Percentiles rank a stretch among this genome's conserved stretches.
Evolutionary conservation across 2,888 invertebrate genomes (phyloP).

Genomic region (Melieria picta): DNA sequence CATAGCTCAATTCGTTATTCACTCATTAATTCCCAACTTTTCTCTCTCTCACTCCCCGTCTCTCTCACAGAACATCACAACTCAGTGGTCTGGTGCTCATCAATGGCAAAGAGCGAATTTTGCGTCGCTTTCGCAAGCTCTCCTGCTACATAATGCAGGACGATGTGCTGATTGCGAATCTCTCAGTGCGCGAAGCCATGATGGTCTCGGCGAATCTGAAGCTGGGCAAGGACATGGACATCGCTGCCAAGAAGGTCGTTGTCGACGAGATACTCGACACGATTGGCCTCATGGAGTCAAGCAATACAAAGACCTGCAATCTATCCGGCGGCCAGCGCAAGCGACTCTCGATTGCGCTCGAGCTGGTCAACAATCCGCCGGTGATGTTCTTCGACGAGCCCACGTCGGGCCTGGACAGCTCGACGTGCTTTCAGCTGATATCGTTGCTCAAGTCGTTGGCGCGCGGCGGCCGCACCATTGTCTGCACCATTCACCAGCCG

Average conservation of each 20-base stretch:
- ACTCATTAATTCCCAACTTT: not conserved
- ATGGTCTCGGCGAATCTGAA: conserved; percentile 93
- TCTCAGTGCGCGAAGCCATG: conserved; percentile 93
- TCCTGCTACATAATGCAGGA: conserved; percentile 98
- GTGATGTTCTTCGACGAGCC: conserved; percentile 98
- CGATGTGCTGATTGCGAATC: conserved; percentile 86
- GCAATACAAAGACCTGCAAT: conserved; percentile 81
- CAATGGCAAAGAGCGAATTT: conserved; percentile 87
- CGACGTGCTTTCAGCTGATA: conserved; percentile 93
- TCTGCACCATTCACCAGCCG: conserved; percentile 97
- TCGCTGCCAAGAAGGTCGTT: conserved; percentile 79
- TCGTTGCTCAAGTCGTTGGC: conserved; percentile 88
- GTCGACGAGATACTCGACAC: conserved; percentile 89
- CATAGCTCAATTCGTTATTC: not conserved
- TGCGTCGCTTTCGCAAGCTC: conserved; percentile 88
- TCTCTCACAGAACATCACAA: conserved; percentile 77
- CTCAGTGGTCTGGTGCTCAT: conserved; percentile 87
- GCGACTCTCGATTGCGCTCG: conserved; percentile 88
- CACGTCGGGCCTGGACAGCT: conserved; percentile 91
- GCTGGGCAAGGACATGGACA: conserved; percentile 81
- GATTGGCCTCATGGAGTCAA: conserved; percentile 81
- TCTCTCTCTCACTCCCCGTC: not conserved
- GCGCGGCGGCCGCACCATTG: conserved; percentile 87
- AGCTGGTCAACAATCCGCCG: conserved; percentile 94
- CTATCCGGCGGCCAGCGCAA: conserved; percentile 93